Percentiles rank a stretch among this genome's conserved stretches.
phyloP scores from a whole-genome alignment of 2,113 vertebrate genomes.

The Perca schrenkii region DNA sequence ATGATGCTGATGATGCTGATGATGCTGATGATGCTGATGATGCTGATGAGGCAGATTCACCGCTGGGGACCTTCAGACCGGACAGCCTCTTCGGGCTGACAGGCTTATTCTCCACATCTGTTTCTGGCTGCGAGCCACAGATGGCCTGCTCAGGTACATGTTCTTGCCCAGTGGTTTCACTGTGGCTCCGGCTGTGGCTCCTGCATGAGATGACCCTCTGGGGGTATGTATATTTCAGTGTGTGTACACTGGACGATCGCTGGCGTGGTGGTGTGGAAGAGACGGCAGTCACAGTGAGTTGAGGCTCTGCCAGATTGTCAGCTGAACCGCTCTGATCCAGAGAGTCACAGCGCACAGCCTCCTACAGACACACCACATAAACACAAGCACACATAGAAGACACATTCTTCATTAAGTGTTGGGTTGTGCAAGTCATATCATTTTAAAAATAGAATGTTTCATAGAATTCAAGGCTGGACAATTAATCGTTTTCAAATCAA shows the following conservation, averaged over 20 bases:
- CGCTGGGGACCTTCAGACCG: slow-evolving; percentile 50
- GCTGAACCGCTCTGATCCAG: slow-evolving; percentile 72
- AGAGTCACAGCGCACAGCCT: slow-evolving; percentile 80
- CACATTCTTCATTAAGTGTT: neutral
- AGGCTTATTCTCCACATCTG: slow-evolving; percentile 37
- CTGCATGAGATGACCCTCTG: slow-evolving; percentile 78
- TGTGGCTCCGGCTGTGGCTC: slow-evolving; percentile 72
- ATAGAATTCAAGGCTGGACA: neutral
- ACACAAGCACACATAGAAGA: slow-evolving; percentile 7
- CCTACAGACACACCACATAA: slow-evolving; percentile 79
- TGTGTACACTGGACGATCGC: slow-evolving; percentile 78
- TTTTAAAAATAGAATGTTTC: neutral
- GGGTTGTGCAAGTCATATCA: no score
- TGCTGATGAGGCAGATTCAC: slow-evolving; percentile 53
- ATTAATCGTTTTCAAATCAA: no score
- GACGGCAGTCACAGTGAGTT: slow-evolving; percentile 57
- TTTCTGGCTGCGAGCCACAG: slow-evolving; percentile 36
- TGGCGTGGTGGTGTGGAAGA: slow-evolving; percentile 67
- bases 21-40: no score
- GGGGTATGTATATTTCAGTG: slow-evolving; percentile 65
- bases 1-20: no score
- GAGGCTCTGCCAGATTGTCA: slow-evolving; percentile 72
- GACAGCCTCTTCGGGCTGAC: slow-evolving; percentile 36
- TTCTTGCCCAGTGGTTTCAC: slow-evolving; percentile 55
- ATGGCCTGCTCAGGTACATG: slow-evolving; percentile 42